These are phyloP conservation scores for Mimas tiliae DNA, from an alignment of 2,888 invertebrate species.

Conservation along the genomic window DNA sequence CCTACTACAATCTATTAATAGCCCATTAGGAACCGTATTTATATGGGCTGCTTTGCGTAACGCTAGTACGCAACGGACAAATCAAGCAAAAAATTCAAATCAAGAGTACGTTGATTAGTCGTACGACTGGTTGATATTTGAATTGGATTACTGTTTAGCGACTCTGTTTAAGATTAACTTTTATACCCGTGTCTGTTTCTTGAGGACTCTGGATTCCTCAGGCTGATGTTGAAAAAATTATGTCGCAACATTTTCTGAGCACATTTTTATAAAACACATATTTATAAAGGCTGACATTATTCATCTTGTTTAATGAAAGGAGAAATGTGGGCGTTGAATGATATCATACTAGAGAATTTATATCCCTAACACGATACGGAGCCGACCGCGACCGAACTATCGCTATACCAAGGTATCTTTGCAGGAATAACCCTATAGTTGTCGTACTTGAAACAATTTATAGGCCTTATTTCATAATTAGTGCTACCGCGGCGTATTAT, in stretches of 20 bases:
- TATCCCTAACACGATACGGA: conserved; percentile 7
- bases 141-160: background rate
- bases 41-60: conserved; percentile 37
- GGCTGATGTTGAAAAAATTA: too few species aligned
- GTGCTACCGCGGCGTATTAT: background rate
- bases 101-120: background rate
- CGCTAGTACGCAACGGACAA: conserved; percentile 12
- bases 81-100: conserved; percentile 17
- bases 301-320: conserved; percentile 13
- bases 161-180: too few species aligned
- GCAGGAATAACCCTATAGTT: background rate
- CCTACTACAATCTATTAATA: conserved; percentile 41
- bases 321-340: conserved; percentile 24
- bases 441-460: background rate
- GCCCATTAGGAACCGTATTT: conserved; percentile 36
- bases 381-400: conserved; percentile 14
- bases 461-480: background rate
- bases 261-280: background rate
- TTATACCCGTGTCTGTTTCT: too few species aligned
- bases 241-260: background rate
- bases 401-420: background rate
- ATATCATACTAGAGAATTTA: conserved; percentile 16
- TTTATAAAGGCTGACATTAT: conserved; percentile 1
- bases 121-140: background rate
- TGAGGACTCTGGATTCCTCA: too few species aligned